These are phyloP conservation scores for Hippopotamyrus pictus DNA, from an alignment of 2,797 vertebrate species.

Conservation along the genomic window DNA sequence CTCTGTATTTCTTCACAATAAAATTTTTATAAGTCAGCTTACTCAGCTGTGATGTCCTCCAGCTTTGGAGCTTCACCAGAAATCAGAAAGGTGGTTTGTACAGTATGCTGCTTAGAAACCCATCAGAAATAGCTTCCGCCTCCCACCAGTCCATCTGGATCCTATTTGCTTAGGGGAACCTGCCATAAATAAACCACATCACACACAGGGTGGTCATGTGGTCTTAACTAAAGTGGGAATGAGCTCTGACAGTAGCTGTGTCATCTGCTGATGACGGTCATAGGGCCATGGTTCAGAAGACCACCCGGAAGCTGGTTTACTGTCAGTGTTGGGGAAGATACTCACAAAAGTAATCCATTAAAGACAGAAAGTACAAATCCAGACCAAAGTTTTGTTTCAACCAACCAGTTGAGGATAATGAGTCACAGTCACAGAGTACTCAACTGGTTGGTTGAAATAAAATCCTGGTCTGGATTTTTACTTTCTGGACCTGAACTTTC, in stretches of 20 bases:
- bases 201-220: not conserved
- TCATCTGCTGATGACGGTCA: not conserved
- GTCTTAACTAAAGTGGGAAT: not conserved
- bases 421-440: not conserved
- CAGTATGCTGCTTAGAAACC: not conserved
- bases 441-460: not conserved
- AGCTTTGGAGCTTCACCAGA: not conserved
- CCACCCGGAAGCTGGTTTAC: not conserved
- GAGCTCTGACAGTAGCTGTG: not conserved
- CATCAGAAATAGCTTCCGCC: not conserved
- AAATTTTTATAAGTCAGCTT: not conserved
- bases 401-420: not conserved
- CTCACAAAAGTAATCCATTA: not conserved
- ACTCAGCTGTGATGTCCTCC: not conserved
- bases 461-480: not conserved
- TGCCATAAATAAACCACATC: not conserved
- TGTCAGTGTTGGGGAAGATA: not conserved
- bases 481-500: not conserved
- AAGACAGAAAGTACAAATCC: not conserved
- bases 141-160: not conserved
- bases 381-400: not conserved
- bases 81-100: slow-evolving; percentile 1
- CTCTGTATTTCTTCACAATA: slow-evolving; percentile 8
- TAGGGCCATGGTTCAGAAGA: not conserved
- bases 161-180: not conserved